These are phyloP conservation scores for Meandrina meandrites DNA, from an alignment of 92 coral and sea anemone species.

Conservation along the genomic window DNA sequence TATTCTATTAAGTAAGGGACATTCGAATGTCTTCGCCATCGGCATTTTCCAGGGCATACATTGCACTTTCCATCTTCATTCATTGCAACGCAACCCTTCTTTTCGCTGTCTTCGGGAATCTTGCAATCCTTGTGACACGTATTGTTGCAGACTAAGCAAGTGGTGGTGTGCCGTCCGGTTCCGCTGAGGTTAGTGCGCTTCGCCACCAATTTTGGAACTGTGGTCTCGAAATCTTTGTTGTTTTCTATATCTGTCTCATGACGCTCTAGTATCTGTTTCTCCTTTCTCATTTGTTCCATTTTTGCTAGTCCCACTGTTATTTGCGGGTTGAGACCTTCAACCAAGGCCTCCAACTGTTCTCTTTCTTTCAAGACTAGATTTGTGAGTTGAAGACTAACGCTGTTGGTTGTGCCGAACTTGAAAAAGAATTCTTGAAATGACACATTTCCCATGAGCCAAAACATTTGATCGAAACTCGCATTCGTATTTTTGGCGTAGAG, in stretches of 20 bases:
- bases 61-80: not conserved
- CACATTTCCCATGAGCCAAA: constrained; percentile 36
- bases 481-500: constrained; percentile 17
- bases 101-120: constrained; percentile 24
- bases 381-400: constrained; percentile 44
- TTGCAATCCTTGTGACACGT: constrained; percentile 51
- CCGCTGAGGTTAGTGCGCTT: not conserved
- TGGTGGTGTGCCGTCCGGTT: constrained; percentile 40
- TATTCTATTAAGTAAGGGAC: constrained; percentile 31
- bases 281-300: constrained; percentile 35
- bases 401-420: not conserved
- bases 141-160: constrained; percentile 43
- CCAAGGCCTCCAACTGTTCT: constrained; percentile 32
- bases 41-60: constrained; percentile 31
- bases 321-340: constrained; percentile 36
- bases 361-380: constrained; percentile 38
- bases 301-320: constrained; percentile 33
- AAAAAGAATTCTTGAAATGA: constrained; percentile 29
- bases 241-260: constrained; percentile 42
- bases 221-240: constrained; percentile 42
- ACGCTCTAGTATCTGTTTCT: constrained; percentile 22
- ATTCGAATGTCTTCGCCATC: constrained; percentile 36
- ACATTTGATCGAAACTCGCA: constrained; percentile 10
- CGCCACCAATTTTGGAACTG: not conserved
- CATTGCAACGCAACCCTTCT: constrained; percentile 24